A percentile compares a stretch with the other conserved stretches of the same genome.
phyloP scores from a whole-genome alignment of 30 jellyfish, hydroid and myxozoan species.

The Aurelia aurita complex sp. Pacific region DNA sequence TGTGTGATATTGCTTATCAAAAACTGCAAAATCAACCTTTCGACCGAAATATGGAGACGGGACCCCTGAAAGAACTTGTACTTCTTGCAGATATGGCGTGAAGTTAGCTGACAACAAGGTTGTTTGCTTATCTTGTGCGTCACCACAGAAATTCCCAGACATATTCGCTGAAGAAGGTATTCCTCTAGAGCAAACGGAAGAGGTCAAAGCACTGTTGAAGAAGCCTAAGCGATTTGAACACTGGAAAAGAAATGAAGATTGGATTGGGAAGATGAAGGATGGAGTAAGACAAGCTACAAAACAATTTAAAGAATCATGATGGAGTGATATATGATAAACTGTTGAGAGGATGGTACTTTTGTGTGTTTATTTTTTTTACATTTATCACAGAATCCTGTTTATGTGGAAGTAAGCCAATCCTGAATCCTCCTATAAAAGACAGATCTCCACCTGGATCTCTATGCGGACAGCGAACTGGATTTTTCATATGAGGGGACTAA shows the following conservation, averaged over 20 bases:
- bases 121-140: slow-evolving; percentile 45
- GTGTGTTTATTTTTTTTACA: no score
- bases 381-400: no score
- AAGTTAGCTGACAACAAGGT: slow-evolving; percentile 1
- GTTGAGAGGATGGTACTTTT: not conserved
- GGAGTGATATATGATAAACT: not conserved
- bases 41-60: no score
- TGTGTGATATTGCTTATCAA: no score
- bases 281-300: slow-evolving; percentile 30
- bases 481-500: no score
- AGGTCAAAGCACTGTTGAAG: not conserved
- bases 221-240: slow-evolving; percentile 22
- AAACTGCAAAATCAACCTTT: no score
- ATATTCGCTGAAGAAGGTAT: slow-evolving; percentile 15
- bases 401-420: no score
- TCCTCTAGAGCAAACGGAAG: slow-evolving; percentile 27
- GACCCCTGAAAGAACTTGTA: no score
- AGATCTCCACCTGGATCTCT: no score
- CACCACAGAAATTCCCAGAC: slow-evolving; percentile 66
- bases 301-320: slow-evolving; percentile 4
- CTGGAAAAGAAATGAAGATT: slow-evolving; percentile 38
- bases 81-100: slow-evolving; percentile 23
- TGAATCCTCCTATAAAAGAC: not conserved
- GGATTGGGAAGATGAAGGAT: slow-evolving; percentile 11
- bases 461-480: no score